Conservation (phyloP, 2,888 invertebrate genomes). For the Macroteleia sp. region DNA sequence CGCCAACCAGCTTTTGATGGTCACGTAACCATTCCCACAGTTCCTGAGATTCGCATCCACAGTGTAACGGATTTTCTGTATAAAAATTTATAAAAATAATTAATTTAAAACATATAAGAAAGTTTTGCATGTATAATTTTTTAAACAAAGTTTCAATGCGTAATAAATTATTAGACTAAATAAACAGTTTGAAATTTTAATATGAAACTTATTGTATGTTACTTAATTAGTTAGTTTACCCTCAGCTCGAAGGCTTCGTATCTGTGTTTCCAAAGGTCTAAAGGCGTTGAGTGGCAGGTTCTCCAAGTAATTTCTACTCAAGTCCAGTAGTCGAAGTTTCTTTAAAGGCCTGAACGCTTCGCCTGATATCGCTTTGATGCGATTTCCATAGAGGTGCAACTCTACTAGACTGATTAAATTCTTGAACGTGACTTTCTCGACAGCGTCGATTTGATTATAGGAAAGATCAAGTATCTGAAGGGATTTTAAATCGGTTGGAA, state of each 20-base stretch:
- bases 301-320: slow-evolving; percentile 93
- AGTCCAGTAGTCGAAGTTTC: slow-evolving; percentile 90
- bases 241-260: slow-evolving; percentile 90
- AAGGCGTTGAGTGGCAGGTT: slow-evolving; percentile 91
- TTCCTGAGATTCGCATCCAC: slow-evolving; percentile 95
- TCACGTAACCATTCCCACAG: slow-evolving; percentile 96
- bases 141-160: too few species aligned
- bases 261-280: slow-evolving; percentile 91
- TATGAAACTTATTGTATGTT: too few species aligned
- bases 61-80: slow-evolving; percentile 94
- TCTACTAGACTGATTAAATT: slow-evolving; percentile 91
- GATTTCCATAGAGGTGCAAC: slow-evolving; percentile 92
- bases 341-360: slow-evolving; percentile 91
- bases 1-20: slow-evolving; percentile 91
- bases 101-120: too few species aligned
- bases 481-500: slow-evolving; percentile 90
- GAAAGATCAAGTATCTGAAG: slow-evolving; percentile 93
- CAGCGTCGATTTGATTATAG: slow-evolving; percentile 91
- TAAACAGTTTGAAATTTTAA: too few species aligned
- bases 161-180: too few species aligned
- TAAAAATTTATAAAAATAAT: too few species aligned
- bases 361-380: slow-evolving; percentile 90
- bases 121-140: too few species aligned
- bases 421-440: slow-evolving; percentile 91
- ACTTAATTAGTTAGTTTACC: slow-evolving; percentile 85